Evolutionary conservation across 64 coral and sea anemone genomes (phyloP).

Genomic region (Pachyseris speciosa): DNA sequence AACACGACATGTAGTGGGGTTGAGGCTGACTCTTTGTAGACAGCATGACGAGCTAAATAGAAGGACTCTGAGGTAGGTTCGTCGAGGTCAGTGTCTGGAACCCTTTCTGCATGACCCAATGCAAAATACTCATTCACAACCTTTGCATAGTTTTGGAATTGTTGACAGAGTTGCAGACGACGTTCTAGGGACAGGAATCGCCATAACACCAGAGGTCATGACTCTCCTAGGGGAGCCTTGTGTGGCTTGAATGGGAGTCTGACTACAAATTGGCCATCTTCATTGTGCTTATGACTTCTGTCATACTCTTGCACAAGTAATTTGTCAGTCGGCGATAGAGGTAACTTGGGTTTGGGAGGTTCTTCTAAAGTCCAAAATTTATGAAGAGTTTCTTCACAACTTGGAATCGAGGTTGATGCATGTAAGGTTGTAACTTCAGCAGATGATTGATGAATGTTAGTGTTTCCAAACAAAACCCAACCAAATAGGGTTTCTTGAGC

Average conservation of each 20-base stretch:
- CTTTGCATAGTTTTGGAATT: slow-evolving; percentile 21
- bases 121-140: slow-evolving; percentile 35
- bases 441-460: neutral
- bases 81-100: slow-evolving; percentile 25
- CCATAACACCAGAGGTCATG: slow-evolving; percentile 16
- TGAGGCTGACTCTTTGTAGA: too few species aligned
- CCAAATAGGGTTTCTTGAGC: slow-evolving; percentile 57
- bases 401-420: too few species aligned
- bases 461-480: too few species aligned
- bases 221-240: neutral
- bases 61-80: slow-evolving; percentile 5
- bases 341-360: neutral
- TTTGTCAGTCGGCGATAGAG: slow-evolving; percentile 34
- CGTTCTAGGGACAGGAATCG: slow-evolving; percentile 50
- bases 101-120: slow-evolving; percentile 16
- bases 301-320: slow-evolving; percentile 8
- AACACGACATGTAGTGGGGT: too few species aligned
- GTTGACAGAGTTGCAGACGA: neutral
- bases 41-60: too few species aligned
- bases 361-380: slow-evolving; percentile 58
- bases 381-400: too few species aligned
- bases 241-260: slow-evolving; percentile 23
- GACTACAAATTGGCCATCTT: slow-evolving; percentile 27
- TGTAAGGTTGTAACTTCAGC: neutral
- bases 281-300: neutral